Conservation (phyloP, 2,888 invertebrate species). For the Synergus itoensis region DNA sequence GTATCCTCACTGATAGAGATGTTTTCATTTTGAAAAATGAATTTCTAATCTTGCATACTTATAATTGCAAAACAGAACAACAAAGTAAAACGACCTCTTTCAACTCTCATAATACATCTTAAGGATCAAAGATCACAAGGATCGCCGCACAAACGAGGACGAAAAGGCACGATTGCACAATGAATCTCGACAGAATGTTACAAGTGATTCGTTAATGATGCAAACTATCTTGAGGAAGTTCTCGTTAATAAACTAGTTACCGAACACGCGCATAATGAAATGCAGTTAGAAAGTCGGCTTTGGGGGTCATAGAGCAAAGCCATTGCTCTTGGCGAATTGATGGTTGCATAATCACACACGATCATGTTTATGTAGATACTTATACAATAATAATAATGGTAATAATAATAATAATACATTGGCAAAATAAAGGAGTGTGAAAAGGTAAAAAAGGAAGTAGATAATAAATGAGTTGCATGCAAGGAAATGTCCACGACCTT, state of each 20-base stretch:
- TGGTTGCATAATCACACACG: constrained; percentile 42
- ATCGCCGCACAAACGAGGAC: constrained; percentile 16
- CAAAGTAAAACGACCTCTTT: not conserved
- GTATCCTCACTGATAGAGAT: too few species aligned
- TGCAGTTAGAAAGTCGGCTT: constrained; percentile 64
- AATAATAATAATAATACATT: constrained; percentile 43
- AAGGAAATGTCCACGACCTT: constrained; percentile 47
- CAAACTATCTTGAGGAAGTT: constrained; percentile 47
- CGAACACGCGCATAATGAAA: constrained; percentile 51
- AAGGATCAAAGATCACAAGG: constrained; percentile 21
- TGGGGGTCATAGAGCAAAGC: constrained; percentile 70
- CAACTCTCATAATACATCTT: not conserved
- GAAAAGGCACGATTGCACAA: constrained; percentile 23
- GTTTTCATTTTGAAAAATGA: too few species aligned
- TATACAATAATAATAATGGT: constrained; percentile 45
- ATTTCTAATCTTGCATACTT: not conserved
- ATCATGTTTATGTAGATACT: constrained; percentile 6
- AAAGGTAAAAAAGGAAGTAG: constrained; percentile 38
- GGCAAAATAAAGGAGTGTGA: constrained; percentile 14
- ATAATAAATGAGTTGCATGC: constrained; percentile 15
- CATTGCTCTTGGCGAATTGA: constrained; percentile 54
- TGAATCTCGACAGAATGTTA: not conserved
- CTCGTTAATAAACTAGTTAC: constrained; percentile 40
- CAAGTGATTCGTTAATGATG: constrained; percentile 38
- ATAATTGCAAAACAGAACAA: not conserved